phyloP scores from a whole-genome alignment of 2,888 invertebrate species.

The Sminthurides aquaticus region DNA sequence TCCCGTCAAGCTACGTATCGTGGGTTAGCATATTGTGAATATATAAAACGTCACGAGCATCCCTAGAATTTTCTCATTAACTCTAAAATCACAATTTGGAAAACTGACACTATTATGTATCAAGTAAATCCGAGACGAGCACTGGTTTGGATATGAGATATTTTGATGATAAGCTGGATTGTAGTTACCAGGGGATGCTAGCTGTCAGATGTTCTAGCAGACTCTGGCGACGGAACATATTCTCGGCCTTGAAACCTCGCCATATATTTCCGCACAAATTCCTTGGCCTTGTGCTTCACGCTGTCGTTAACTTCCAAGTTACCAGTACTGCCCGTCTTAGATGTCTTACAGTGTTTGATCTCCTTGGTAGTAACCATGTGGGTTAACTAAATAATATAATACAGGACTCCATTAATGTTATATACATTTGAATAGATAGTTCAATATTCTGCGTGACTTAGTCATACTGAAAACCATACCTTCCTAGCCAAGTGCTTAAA shows the following conservation, averaged over 20 bases:
- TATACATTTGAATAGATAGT: conserved; percentile 5
- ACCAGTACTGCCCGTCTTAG: conserved; percentile 58
- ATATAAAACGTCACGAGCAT: too few species aligned
- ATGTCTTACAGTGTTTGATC: conserved; percentile 78
- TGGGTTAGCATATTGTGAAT: too few species aligned
- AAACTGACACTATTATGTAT: too few species aligned
- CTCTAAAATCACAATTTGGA: too few species aligned
- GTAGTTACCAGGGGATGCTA: too few species aligned
- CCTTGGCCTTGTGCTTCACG: conserved; percentile 88
- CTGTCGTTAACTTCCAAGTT: conserved; percentile 73
- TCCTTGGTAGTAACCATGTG: conserved; percentile 94
- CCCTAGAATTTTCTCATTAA: too few species aligned
- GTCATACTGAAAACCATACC: conserved; percentile 51
- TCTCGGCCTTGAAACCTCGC: conserved; percentile 72
- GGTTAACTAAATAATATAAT: conserved; percentile 62
- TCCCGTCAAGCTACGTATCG: too few species aligned
- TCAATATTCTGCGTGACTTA: neutral
- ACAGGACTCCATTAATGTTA: too few species aligned
- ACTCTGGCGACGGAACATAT: conserved; percentile 58
- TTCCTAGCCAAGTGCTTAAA: conserved; percentile 91
- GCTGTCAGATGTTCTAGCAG: neutral
- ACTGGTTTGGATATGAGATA: too few species aligned
- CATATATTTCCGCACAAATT: conserved; percentile 94
- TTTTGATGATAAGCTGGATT: neutral
- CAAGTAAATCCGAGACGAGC: too few species aligned